A percentile compares a stretch with the other conserved stretches of the same genome.
phyloP scores from a whole-genome alignment of 2,888 invertebrate genomes.

The Pollenia angustigena region DNA sequence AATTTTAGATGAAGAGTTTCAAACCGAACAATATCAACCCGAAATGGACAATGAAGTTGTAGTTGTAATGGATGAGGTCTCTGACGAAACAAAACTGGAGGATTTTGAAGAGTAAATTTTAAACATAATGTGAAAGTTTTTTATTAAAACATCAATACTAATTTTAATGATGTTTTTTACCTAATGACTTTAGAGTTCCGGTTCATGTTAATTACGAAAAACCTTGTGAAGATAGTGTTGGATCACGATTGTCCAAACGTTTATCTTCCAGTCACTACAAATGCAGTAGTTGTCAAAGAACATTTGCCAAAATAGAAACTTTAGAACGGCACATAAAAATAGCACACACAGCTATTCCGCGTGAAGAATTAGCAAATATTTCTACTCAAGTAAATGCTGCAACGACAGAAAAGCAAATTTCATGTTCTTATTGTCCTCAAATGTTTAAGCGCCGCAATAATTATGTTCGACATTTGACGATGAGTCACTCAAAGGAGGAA shows the following conservation, averaged over 20 bases:
- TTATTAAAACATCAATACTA: not conserved
- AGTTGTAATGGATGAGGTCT: constrained; percentile 19
- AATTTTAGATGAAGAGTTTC: constrained; percentile 48
- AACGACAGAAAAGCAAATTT: constrained; percentile 72
- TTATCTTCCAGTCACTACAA: constrained; percentile 73
- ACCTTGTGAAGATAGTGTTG: constrained; percentile 72
- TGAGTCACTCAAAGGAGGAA: constrained; percentile 79
- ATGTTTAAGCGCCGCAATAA: constrained; percentile 86
- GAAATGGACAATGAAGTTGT: constrained; percentile 4
- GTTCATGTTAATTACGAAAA: not conserved
- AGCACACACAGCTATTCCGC: constrained; percentile 75
- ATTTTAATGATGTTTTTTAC: not conserved
- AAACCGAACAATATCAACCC: constrained; percentile 28
- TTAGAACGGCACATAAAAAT: constrained; percentile 76
- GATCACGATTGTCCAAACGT: constrained; percentile 75
- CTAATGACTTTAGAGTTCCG: constrained; percentile 30
- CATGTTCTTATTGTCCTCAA: constrained; percentile 79
- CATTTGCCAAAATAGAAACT: constrained; percentile 78
- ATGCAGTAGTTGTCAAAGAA: constrained; percentile 77
- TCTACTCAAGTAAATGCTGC: constrained; percentile 39
- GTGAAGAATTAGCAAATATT: constrained; percentile 68
- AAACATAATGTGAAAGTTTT: not conserved
- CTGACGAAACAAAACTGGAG: not conserved
- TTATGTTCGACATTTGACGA: constrained; percentile 85
- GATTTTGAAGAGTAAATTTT: constrained; percentile 32